Evolutionary conservation across 53 echinoderm and acorn worm genomes (phyloP).

Genomic region (Mesocentrotus franciscanus): DNA sequence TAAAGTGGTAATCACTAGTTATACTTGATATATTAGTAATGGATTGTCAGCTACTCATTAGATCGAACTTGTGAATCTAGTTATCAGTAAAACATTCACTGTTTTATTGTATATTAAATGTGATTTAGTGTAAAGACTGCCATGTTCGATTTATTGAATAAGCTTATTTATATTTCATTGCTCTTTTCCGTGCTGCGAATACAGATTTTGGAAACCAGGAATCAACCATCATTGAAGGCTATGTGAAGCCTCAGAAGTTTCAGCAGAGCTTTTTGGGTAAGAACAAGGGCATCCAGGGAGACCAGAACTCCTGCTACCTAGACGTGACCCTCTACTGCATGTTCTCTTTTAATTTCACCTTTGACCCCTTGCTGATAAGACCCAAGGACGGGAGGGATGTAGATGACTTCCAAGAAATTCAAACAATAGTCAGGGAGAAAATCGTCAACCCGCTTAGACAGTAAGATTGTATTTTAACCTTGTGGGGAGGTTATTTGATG

Average conservation of each 20-base stretch:
- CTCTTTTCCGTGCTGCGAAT: not conserved
- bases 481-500: too few species aligned
- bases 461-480: too few species aligned
- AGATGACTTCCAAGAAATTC: conserved; percentile 68
- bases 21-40: too few species aligned
- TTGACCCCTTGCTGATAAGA: conserved; percentile 72
- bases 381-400: conserved; percentile 49
- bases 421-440: conserved; percentile 76
- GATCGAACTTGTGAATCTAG: not conserved
- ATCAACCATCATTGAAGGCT: conserved; percentile 71
- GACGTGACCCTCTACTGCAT: conserved; percentile 93
- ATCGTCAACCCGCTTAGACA: conserved; percentile 91
- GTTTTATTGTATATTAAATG: not conserved
- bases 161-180: not conserved
- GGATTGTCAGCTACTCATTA: too few species aligned
- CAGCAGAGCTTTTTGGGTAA: conserved; percentile 57
- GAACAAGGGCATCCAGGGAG: conserved; percentile 92
- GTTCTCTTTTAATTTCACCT: conserved; percentile 85
- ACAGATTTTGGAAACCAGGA: conserved; percentile 86
- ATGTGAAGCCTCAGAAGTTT: conserved; percentile 71
- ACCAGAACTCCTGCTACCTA: conserved; percentile 96
- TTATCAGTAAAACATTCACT: not conserved
- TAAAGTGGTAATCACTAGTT: too few species aligned
- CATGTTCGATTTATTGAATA: not conserved
- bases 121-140: not conserved